Base-by-base conservation (phyloP, 2,888 invertebrate genomes). In the Carcina quercana region DNA sequence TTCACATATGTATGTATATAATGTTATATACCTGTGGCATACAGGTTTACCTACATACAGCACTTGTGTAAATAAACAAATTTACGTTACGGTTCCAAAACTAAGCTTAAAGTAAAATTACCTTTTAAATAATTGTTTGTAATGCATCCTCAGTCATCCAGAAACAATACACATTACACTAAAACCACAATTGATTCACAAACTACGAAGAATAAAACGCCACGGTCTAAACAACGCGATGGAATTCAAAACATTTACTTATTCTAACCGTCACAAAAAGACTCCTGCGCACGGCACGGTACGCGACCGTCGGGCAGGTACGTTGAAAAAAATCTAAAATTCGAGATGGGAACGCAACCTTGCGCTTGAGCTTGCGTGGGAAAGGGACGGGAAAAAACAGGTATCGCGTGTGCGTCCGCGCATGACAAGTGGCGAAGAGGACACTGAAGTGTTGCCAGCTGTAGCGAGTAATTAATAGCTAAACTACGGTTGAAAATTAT, bases 81-180 rank as follows among this genome's bases (percentile, higher is more conserved):
- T 26, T 20, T 12, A 26, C n/a, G n/a, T n/a, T n/a, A n/a, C n/a
- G n/a, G n/a, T n/a, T n/a, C n/a, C n/a, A n/a, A n/a, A n/a, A 37
- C 28, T 33, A 26, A 36, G 13, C 7, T 17, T 17, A n/a, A 17
- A 5, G 4, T 17, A 5, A 22, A 42, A 36, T 38, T 73, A 82
- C 83, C 83, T 80, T 58, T 73, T 78, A 47, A 82, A 80, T 33
- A 83, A 53, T 46, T 73, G 72, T 53, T 83, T 83, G 47, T 80
- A 83, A 66, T 83, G 82, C 83, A 83, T 83, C 71, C 75, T 28
- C 32, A n/a, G 27, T 32, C 15, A 34, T 44, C 49, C 40, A 38
- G 49, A 47, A 51, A 47, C 41, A 47, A 25, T 32, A 47, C 59
- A 61, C 64, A 54, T 43, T 47, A 56, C 59, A 57, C 48, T 55